Evolutionary conservation across 2,888 invertebrate species (phyloP), one percentile per base, ranked within the genome.

Genomic region (Agrotis segetum): DNA sequence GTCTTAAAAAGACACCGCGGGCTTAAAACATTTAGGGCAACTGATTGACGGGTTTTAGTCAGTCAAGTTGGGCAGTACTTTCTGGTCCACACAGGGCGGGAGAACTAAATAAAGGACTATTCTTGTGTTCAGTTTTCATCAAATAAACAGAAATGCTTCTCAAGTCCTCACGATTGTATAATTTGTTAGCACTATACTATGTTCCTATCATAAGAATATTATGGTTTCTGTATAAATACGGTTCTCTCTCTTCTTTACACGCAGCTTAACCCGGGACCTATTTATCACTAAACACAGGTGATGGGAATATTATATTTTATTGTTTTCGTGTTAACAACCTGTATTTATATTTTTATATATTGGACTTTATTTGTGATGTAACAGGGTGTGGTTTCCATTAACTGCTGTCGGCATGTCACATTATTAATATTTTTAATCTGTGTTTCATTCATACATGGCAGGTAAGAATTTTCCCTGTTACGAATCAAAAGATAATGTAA

Each of bases 181-280:
- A 65, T 65, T 68, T 75, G 58, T 63, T 70, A 81, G 86, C 85
- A 88, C 87, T 85, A 71, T 76, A 68, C 81, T 78, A 81, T 88
- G 83, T 88, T 78, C 73, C 84, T 85, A 77, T 80, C 73, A 78
- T 85, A 85, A 81, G 79, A 74, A 63, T 74, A 69, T 76, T 49
- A 88, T 82, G 83, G 82, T 90, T 84, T 90, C 84, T 94, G 85
- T 94, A 91, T 93, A 94, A 94, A 94, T 90, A 90, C 77, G 89
- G 90, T 92, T 92, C 92, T 95, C 92, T 96, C 92, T 96, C 94
- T 95, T 96, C 94, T 96, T 96, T 96, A 95, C 96, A 96, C 88
- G 96, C 96, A 96, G 96, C 96, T 95, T 96, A 96, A 96, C 94
- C 95, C 96, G 96, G 96, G 96, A 96, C 93, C 96, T 95, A 95